A percentile compares a stretch with the other conserved stretches of the same genome.
These are phyloP conservation scores for Lepetodrilus schrolli DNA, from an alignment of 2,888 invertebrate genomes.

Conservation along the genomic window DNA sequence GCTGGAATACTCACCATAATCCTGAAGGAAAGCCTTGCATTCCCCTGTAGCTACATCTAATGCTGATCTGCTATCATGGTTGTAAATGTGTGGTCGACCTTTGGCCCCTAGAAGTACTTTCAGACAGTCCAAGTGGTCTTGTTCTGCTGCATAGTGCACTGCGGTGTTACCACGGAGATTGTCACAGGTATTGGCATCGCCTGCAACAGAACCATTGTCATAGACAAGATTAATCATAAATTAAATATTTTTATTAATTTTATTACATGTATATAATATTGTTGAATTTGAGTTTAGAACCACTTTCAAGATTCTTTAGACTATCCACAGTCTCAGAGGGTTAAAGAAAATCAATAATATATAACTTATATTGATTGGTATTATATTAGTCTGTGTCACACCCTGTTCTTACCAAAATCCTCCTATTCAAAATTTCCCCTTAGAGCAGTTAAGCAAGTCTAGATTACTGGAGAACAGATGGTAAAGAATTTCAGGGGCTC, in stretches of 20 bases:
- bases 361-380: no score
- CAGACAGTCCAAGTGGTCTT: constrained; percentile 64
- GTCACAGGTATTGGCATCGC: constrained; percentile 66
- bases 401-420: no score
- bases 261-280: no score
- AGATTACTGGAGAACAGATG: no score
- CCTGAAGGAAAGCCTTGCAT: constrained; percentile 55
- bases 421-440: no score
- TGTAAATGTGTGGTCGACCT: constrained; percentile 53
- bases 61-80: constrained; percentile 55
- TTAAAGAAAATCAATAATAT: no score
- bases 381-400: no score
- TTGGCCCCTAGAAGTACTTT: constrained; percentile 58
- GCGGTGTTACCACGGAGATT: constrained; percentile 60
- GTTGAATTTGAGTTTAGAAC: no score
- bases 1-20: constrained; percentile 54
- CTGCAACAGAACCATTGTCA: constrained; percentile 44
- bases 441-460: no score
- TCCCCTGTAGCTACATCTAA: constrained; percentile 61
- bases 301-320: no score
- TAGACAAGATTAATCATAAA: neutral
- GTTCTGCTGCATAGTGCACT: constrained; percentile 67
- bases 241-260: neutral
- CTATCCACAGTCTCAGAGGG: no score
- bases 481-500: no score